A percentile compares a stretch with the other conserved stretches of the same genome.
Evolutionary conservation across 2,797 vertebrate genomes (phyloP).

Genomic region (Enteromius radiatus): DNA sequence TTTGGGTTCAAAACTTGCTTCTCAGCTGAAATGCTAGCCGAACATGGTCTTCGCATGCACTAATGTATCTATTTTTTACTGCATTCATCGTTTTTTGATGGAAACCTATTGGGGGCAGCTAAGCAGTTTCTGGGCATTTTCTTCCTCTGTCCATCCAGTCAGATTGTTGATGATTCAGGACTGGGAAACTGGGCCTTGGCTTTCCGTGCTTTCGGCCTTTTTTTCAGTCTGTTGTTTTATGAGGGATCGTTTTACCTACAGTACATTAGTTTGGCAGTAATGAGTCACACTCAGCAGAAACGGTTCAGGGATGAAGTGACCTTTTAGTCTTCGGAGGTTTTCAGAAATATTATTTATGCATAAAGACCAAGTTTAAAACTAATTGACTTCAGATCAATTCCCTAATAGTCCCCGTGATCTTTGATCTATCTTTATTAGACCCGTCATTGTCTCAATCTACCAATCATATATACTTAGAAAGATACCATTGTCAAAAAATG

Average conservation of each 20-base stretch:
- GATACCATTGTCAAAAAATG: neutral
- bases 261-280: constrained; percentile 50
- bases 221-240: constrained; percentile 13
- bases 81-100: constrained; percentile 59
- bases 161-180: constrained; percentile 53
- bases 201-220: constrained; percentile 49
- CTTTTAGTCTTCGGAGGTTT: constrained; percentile 21
- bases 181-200: constrained; percentile 52
- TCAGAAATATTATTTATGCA: constrained; percentile 24
- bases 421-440: neutral
- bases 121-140: constrained; percentile 56
- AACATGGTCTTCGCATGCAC: constrained; percentile 58
- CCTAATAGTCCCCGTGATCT: neutral
- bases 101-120: constrained; percentile 43
- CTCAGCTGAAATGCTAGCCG: constrained; percentile 76
- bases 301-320: constrained; percentile 13
- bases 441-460: neutral
- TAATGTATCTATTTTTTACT: constrained; percentile 62
- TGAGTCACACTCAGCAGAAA: constrained; percentile 46
- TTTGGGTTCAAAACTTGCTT: constrained; percentile 67
- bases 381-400: neutral
- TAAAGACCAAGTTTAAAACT: constrained; percentile 5
- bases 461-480: neutral
- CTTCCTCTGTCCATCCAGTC: constrained; percentile 44
- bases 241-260: constrained; percentile 48